A percentile compares a stretch with the other conserved stretches of the same genome.
Evolutionary conservation across 2,113 vertebrate genomes (phyloP).

Genomic region (Willisornis vidua): DNA sequence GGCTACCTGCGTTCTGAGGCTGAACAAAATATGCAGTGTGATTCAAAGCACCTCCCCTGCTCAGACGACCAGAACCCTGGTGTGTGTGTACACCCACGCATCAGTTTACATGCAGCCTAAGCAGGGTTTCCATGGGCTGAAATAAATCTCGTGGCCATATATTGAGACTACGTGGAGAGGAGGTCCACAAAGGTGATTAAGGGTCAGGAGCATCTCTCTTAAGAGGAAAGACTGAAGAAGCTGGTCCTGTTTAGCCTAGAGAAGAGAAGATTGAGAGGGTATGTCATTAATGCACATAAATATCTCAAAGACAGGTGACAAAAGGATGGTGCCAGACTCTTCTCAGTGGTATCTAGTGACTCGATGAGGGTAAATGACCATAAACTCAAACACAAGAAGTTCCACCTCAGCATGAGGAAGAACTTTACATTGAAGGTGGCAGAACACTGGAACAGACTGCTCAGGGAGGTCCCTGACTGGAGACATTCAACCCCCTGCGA

Average conservation of each 20-base stretch:
- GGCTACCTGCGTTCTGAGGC: background rate
- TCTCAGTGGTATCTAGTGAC: background rate
- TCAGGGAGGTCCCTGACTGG: rapidly evolving
- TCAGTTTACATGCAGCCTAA: background rate
- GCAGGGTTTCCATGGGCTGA: background rate
- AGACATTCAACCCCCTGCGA: background rate
- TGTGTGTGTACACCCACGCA: background rate
- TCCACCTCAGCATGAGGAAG: background rate
- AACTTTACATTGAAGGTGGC: background rate
- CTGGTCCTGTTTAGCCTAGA: background rate
- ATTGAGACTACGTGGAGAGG: background rate
- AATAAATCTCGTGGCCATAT: background rate
- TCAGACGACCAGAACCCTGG: background rate
- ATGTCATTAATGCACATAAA: background rate
- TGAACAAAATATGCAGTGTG: background rate
- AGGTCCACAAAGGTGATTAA: background rate
- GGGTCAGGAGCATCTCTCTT: background rate
- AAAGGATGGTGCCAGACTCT: background rate
- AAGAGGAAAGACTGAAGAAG: background rate
- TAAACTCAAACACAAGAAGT: background rate
- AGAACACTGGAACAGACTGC: background rate
- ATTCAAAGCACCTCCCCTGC: background rate
- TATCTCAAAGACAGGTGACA: rapidly evolving
- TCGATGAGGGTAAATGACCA: background rate
- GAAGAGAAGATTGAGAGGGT: background rate